These are phyloP conservation scores for Hippolais icterina DNA, from an alignment of 2,113 vertebrate species.

Conservation along the genomic window DNA sequence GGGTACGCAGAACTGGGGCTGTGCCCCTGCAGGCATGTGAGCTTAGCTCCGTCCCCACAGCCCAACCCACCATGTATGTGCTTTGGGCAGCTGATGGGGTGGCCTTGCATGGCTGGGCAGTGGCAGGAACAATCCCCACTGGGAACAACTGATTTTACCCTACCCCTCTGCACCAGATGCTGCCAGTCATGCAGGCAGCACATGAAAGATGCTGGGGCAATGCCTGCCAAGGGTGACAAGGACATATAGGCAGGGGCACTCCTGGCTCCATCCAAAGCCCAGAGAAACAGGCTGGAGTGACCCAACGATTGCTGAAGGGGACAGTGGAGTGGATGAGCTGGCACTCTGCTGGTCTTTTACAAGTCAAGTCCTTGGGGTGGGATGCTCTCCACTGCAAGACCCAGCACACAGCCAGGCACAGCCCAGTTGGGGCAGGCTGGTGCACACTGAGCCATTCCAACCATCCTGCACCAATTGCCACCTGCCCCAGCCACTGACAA, in stretches of 20 bases:
- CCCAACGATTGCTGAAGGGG: background rate
- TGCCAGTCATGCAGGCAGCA: background rate
- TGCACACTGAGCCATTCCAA: background rate
- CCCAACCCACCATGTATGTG: background rate
- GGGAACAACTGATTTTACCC: background rate
- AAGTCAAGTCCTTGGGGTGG: background rate
- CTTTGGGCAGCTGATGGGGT: background rate
- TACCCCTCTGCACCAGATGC: background rate
- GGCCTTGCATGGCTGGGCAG: background rate
- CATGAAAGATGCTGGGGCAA: background rate
- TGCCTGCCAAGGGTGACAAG: background rate
- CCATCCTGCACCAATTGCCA: rapidly evolving
- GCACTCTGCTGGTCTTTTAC: background rate
- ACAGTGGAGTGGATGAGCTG: background rate
- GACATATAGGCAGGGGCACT: background rate
- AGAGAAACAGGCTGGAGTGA: background rate
- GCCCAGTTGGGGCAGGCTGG: background rate
- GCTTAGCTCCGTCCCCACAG: background rate
- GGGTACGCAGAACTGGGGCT: background rate
- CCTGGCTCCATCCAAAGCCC: background rate
- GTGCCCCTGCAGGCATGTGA: background rate
- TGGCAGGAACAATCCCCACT: background rate
- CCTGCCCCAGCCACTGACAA: background rate
- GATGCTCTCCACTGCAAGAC: background rate
- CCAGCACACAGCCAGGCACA: background rate